Percentiles rank a stretch among this genome's conserved stretches.
Conservation (phyloP, 2,888 invertebrate genomes). For the Cerastis rubricosa region DNA sequence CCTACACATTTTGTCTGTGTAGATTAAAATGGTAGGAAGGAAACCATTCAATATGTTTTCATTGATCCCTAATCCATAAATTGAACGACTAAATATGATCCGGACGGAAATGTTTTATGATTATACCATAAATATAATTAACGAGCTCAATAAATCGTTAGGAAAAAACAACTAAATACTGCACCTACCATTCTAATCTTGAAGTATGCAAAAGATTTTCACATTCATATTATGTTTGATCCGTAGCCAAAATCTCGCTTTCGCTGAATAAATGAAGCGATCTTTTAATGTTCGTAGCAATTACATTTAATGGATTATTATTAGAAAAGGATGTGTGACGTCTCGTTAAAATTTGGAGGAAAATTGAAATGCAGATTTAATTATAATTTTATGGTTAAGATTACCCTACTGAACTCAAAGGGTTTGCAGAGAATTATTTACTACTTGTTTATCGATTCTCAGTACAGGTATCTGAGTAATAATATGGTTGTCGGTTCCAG, state of each 20-base stretch:
- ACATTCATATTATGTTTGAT: slow-evolving; percentile 45
- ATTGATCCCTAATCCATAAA: slow-evolving; percentile 29
- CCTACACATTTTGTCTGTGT: slow-evolving; percentile 3
- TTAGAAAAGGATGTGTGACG: slow-evolving; percentile 12
- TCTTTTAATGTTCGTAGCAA: slow-evolving; percentile 27
- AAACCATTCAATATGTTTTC: slow-evolving; percentile 12
- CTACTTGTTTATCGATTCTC: neutral
- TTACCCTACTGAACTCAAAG: neutral
- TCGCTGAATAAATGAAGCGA: slow-evolving; percentile 36
- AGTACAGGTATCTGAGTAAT: neutral
- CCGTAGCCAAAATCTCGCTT: slow-evolving; percentile 43
- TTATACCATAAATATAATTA: slow-evolving; percentile 41
- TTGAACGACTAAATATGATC: slow-evolving; percentile 25
- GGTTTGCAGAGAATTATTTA: neutral
- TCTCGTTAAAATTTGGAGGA: neutral
- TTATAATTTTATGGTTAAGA: neutral
- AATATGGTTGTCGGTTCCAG: neutral
- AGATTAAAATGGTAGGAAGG: slow-evolving; percentile 21
- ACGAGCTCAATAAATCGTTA: slow-evolving; percentile 48
- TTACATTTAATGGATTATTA: slow-evolving; percentile 28
- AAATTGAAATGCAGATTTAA: neutral
- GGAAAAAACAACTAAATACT: slow-evolving; percentile 35
- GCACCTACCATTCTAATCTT: slow-evolving; percentile 33
- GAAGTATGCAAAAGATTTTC: slow-evolving; percentile 34
- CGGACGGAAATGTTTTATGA: slow-evolving; percentile 27